A percentile compares a stretch with the other conserved stretches of the same genome.
These are phyloP conservation scores for Sapajus apella DNA, from an alignment of 2,113 vertebrate genomes.

Conservation along the genomic window DNA sequence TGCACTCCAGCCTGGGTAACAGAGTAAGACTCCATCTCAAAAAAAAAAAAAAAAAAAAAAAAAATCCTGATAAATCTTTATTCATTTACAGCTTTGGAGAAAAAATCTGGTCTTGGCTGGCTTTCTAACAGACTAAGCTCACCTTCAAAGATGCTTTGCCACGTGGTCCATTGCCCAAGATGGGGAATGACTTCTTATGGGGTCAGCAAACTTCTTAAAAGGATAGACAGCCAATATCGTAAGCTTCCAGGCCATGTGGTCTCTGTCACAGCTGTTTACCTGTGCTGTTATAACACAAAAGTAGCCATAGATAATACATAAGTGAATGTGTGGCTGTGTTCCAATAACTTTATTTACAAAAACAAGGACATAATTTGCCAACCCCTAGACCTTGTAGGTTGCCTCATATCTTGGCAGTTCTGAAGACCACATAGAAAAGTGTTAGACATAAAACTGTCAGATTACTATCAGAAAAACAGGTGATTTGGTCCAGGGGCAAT, in stretches of 20 bases:
- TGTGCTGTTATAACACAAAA: background rate
- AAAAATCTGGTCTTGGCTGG: background rate
- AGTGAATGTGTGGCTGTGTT: background rate
- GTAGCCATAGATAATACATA: background rate
- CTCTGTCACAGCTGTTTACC: background rate
- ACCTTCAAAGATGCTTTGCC: background rate
- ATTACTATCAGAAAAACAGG: background rate
- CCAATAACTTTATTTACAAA: background rate
- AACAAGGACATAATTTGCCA: background rate
- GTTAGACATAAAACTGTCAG: background rate
- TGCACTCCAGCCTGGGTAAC: no score
- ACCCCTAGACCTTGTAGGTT: background rate
- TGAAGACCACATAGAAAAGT: conserved; percentile 3
- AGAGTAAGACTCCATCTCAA: no score
- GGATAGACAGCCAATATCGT: background rate
- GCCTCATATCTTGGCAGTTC: background rate
- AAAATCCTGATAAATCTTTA: no score
- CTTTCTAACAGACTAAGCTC: background rate
- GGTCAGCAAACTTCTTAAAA: background rate
- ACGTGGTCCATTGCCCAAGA: background rate
- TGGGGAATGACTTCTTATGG: background rate
- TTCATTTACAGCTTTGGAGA: background rate
- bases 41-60: no score
- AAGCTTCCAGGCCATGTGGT: background rate
- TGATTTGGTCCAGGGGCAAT: background rate